phyloP scores from a whole-genome alignment of 2,113 vertebrate species.

The Crocuta crocuta region DNA sequence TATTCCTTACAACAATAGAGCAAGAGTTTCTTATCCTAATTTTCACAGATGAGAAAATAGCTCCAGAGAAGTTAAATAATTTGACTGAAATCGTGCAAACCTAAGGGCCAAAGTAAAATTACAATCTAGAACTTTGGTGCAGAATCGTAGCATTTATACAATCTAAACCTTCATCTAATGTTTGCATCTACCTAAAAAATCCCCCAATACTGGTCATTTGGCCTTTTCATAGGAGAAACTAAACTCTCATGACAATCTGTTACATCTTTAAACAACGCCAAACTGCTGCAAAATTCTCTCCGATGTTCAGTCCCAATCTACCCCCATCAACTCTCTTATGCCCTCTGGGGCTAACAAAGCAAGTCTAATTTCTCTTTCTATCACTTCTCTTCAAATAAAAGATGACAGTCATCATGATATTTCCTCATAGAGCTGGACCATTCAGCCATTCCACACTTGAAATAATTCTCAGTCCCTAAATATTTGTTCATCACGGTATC shows the following conservation, averaged over 20 bases:
- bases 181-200: not conserved
- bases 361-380: constrained; percentile 1
- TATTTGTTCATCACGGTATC: constrained; percentile 16
- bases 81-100: not conserved
- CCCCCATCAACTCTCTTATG: not conserved
- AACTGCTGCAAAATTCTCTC: not conserved
- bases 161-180: not conserved
- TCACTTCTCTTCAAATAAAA: not conserved
- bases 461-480: constrained; percentile 45
- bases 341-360: not conserved
- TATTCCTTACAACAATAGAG: not conserved
- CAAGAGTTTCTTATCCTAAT: not conserved
- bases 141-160: not conserved
- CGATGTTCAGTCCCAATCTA: not conserved
- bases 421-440: not conserved
- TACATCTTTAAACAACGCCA: not conserved
- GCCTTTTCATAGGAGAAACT: not conserved
- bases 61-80: not conserved
- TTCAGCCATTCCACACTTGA: constrained; percentile 42
- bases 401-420: not conserved
- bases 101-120: not conserved
- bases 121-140: not conserved
- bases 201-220: not conserved
- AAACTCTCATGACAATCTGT: not conserved
- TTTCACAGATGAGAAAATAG: not conserved